Conservation (phyloP, 2,113 vertebrate genomes). For the Serilophus lunatus region DNA sequence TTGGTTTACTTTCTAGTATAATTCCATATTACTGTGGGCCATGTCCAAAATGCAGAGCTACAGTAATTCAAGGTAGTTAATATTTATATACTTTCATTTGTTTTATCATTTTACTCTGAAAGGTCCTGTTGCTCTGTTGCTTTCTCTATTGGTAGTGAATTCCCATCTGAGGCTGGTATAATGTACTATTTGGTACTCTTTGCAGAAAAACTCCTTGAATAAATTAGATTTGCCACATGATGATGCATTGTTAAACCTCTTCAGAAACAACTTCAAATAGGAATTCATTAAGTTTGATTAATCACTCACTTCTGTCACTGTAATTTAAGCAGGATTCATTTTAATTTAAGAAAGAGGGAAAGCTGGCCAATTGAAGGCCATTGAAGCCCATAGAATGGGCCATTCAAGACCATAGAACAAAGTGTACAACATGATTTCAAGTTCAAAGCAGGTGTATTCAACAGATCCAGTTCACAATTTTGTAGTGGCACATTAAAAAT, state of each 20-base stretch:
- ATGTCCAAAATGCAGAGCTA: neutral
- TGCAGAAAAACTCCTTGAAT: neutral
- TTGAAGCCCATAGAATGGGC: too few relatives aligned
- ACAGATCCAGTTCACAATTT: neutral
- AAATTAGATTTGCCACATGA: neutral
- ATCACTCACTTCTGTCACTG: neutral
- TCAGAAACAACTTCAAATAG: neutral
- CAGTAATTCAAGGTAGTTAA: neutral
- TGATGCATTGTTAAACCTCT: neutral
- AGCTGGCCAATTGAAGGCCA: accelerated
- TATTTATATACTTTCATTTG: neutral
- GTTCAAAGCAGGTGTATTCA: neutral
- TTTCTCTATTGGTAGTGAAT: neutral
- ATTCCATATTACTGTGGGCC: neutral
- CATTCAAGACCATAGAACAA: neutral
- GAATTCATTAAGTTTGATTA: neutral
- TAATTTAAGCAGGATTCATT: neutral
- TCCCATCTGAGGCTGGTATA: neutral
- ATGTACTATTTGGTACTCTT: neutral
- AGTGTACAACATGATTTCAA: neutral
- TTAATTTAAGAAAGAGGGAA: neutral
- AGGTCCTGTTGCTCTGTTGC: neutral
- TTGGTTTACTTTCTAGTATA: neutral
- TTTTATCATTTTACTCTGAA: neutral
- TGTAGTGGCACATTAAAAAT: neutral